phyloP scores from a whole-genome alignment of 1,140 invertebrate genomes.

The Listronotus bonariensis region DNA sequence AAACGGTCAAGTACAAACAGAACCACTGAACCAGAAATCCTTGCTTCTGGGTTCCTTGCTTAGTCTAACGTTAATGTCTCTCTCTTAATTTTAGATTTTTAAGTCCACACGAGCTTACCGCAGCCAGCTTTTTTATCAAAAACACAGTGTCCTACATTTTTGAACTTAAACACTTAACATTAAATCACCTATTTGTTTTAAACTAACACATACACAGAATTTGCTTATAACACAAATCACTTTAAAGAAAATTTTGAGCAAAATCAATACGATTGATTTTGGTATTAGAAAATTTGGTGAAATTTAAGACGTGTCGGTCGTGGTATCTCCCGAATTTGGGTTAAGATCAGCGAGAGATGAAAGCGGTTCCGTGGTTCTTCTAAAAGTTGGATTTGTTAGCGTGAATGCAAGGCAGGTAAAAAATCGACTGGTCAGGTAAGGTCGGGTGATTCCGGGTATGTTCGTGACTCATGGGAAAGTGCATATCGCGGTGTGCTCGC shows the following conservation, averaged over 20 bases:
- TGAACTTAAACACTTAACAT: neutral
- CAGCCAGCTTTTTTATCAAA: neutral
- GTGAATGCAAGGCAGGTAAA: slow-evolving; percentile 15
- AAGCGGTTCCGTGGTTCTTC: slow-evolving; percentile 2
- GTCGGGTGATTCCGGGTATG: slow-evolving; percentile 15
- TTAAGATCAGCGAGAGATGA: slow-evolving; percentile 28
- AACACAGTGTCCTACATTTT: neutral
- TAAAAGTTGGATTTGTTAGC: neutral
- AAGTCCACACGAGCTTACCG: neutral
- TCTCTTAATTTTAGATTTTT: neutral
- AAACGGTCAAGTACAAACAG: slow-evolving; percentile 21
- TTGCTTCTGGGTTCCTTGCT: slow-evolving; percentile 4
- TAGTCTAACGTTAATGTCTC: neutral
- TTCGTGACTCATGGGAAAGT: slow-evolving; percentile 21
- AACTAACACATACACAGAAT: neutral
- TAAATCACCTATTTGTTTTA: neutral
- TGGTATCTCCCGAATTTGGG: slow-evolving; percentile 13
- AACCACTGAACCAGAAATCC: slow-evolving; percentile 26
- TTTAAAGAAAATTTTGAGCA: no score
- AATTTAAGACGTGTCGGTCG: slow-evolving; percentile 10
- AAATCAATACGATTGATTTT: no score
- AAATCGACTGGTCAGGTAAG: slow-evolving; percentile 16
- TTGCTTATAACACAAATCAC: no score
- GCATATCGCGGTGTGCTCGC: neutral
- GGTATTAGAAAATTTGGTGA: no score